These are phyloP conservation scores for Calidris pygmaea DNA, from an alignment of 2,113 vertebrate genomes.

Conservation along the genomic window DNA sequence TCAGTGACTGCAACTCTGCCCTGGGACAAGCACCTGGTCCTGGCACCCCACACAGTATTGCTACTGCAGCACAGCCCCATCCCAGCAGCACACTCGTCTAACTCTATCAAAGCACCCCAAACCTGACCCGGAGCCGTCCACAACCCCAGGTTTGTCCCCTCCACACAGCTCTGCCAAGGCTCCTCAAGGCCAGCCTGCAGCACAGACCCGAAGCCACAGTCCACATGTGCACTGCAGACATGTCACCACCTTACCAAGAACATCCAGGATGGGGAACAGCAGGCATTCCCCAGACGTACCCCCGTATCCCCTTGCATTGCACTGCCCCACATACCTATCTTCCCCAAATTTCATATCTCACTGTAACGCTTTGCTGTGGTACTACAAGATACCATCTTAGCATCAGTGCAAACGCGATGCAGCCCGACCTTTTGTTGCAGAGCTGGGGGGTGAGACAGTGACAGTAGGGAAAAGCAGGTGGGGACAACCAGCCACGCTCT, in stretches of 20 bases:
- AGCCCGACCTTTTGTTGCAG: neutral
- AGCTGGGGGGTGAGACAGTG: neutral
- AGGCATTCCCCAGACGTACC: neutral
- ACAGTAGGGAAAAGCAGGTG: neutral
- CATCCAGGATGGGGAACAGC: neutral
- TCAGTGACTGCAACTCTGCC: neutral
- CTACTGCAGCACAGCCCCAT: neutral
- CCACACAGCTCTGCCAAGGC: neutral
- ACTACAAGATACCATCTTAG: neutral
- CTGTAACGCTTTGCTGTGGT: neutral
- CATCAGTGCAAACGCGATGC: neutral
- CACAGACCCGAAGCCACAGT: neutral
- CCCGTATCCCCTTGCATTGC: no score
- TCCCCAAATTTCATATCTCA: neutral
- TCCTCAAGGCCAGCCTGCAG: neutral
- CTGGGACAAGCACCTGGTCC: neutral
- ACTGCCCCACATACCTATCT: neutral
- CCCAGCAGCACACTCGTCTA: neutral
- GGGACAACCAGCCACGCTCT: neutral
- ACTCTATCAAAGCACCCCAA: neutral
- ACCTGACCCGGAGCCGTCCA: neutral
- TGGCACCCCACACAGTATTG: neutral
- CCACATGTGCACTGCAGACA: rapidly evolving
- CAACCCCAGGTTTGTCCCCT: neutral
- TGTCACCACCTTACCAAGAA: neutral